These are phyloP conservation scores for Aphelenchoides besseyi DNA, from an alignment of 1,140 invertebrate species.

Conservation along the genomic window DNA sequence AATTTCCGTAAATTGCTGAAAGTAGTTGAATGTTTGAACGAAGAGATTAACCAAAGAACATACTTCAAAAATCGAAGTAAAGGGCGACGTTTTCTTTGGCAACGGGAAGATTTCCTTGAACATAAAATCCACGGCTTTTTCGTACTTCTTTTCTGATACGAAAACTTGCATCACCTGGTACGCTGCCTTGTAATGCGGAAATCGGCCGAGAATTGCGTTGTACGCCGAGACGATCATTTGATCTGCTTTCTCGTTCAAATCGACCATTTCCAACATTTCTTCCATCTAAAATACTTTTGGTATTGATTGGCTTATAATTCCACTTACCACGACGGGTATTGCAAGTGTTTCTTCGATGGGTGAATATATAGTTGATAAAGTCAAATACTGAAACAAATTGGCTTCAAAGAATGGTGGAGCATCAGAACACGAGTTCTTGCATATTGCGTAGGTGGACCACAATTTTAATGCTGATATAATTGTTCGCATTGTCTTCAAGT, in stretches of 20 bases:
- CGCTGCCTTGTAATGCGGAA: slow-evolving; percentile 12
- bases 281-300: background rate
- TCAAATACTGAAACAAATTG: too few species aligned
- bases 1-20: slow-evolving; percentile 11
- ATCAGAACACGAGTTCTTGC: background rate
- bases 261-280: slow-evolving; percentile 14
- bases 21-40: background rate
- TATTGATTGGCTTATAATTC: too few species aligned
- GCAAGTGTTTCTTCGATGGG: background rate
- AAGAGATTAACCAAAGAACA: background rate
- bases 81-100: background rate
- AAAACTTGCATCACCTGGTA: background rate
- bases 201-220: background rate
- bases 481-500: background rate
- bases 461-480: background rate
- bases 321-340: too few species aligned
- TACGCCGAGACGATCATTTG: background rate
- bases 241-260: background rate
- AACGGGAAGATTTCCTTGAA: background rate
- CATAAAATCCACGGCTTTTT: background rate
- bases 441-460: background rate
- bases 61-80: slow-evolving; percentile 1
- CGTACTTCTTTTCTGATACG: background rate
- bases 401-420: background rate
- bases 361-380: background rate